Evolutionary conservation across 2,888 invertebrate genomes (phyloP).

Genomic region (Linnaemya tessellans): DNA sequence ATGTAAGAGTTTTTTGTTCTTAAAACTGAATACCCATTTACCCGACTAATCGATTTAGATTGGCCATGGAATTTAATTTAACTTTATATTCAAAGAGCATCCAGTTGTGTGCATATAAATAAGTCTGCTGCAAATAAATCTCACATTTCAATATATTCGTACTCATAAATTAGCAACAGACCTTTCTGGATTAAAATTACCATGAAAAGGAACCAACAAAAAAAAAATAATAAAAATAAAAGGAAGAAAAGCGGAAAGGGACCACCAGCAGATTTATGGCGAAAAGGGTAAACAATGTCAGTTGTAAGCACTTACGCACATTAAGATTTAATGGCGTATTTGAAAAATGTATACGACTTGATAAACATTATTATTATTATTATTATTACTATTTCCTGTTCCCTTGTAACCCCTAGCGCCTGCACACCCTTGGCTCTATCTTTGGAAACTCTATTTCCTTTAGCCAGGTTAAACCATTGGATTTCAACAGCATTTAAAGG

Average conservation of each 20-base stretch:
- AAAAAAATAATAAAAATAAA: neutral
- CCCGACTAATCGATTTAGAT: neutral
- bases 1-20: too few species aligned
- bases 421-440: neutral
- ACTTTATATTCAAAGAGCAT: neutral
- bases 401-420: neutral
- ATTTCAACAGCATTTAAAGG: conserved; percentile 7
- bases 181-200: neutral
- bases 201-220: neutral
- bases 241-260: neutral
- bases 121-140: neutral
- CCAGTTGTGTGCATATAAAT: neutral
- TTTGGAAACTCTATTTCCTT: conserved; percentile 4
- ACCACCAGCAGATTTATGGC: neutral
- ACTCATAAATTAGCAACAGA: conserved; percentile 2
- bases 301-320: conserved; percentile 56
- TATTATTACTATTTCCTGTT: neutral
- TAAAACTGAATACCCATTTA: too few species aligned
- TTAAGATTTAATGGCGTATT: conserved; percentile 57
- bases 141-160: neutral
- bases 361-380: neutral
- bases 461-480: neutral
- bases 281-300: conserved; percentile 45
- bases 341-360: conserved; percentile 31
- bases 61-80: neutral